Conservation (phyloP, 2,113 vertebrate species). For the Mobula birostris region DNA sequence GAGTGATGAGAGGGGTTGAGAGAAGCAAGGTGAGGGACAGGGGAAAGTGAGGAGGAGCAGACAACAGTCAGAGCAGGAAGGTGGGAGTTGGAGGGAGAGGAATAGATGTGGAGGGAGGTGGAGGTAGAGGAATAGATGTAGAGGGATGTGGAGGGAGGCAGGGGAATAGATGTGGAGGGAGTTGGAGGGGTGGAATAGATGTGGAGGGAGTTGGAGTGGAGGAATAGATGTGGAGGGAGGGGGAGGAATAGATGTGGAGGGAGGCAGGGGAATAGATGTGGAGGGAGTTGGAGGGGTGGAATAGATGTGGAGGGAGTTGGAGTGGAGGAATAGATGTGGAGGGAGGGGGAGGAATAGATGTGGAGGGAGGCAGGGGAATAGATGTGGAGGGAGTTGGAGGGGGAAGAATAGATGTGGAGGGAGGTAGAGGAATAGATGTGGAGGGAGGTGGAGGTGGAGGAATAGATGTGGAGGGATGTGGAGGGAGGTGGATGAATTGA, state of each 20-base stretch:
- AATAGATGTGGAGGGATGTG: no score
- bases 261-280: no score
- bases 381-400: neutral
- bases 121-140: neutral
- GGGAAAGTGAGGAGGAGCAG: neutral
- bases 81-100: neutral
- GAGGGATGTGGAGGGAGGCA: conserved; percentile 21
- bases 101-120: conserved; percentile 36
- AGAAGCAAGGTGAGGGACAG: conserved; percentile 34
- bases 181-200: conserved; percentile 31
- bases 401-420: neutral
- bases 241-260: neutral
- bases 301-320: no score
- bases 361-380: no score
- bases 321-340: neutral
- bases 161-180: conserved; percentile 25
- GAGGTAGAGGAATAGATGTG: no score
- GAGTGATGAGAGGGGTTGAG: conserved; percentile 45
- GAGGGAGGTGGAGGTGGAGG: no score
- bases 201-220: neutral
- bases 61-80: neutral
- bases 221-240: neutral
- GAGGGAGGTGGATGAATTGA: no score
- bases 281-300: no score
- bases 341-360: neutral